Percentiles rank a stretch among this genome's conserved stretches.
Conservation (phyloP, 2,113 vertebrate species). For the Rafetus swinhoei region DNA sequence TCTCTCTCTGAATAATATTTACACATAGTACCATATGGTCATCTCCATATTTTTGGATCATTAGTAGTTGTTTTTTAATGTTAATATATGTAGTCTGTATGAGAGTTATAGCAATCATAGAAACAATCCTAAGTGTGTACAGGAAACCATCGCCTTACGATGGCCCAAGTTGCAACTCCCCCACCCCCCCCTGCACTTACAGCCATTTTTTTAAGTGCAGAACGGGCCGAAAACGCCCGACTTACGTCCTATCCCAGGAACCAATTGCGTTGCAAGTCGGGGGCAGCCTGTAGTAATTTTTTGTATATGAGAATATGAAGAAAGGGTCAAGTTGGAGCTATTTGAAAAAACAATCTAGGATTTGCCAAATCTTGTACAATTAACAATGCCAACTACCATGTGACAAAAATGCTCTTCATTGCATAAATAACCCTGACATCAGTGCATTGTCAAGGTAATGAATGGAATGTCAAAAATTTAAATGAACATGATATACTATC, state of each 20-base stretch:
- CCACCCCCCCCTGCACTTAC: too few relatives aligned
- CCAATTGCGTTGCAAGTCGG: too few relatives aligned
- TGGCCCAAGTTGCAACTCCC: too few relatives aligned
- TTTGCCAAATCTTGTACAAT: not conserved
- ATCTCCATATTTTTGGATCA: not conserved
- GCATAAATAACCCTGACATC: not conserved
- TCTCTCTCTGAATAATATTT: not conserved
- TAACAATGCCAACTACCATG: not conserved
- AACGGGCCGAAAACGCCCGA: too few relatives aligned
- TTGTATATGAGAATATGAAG: not conserved
- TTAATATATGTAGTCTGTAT: not conserved
- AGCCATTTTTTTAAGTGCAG: too few relatives aligned
- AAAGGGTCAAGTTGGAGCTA: not conserved
- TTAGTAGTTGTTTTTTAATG: not conserved
- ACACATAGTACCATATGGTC: not conserved
- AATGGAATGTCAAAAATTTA: not conserved
- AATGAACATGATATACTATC: not conserved
- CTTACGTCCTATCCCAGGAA: too few relatives aligned
- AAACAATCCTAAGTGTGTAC: not conserved
- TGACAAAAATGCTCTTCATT: not conserved
- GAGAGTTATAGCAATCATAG: not conserved
- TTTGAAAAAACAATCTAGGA: rapidly evolving
- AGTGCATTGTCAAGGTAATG: not conserved
- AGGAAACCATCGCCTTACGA: too few relatives aligned
- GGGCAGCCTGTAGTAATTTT: not conserved